Evolutionary conservation across 1,140 invertebrate species (phyloP), one percentile per base, ranked within the genome.

Genomic region (Caligus rogercresseyi): DNA sequence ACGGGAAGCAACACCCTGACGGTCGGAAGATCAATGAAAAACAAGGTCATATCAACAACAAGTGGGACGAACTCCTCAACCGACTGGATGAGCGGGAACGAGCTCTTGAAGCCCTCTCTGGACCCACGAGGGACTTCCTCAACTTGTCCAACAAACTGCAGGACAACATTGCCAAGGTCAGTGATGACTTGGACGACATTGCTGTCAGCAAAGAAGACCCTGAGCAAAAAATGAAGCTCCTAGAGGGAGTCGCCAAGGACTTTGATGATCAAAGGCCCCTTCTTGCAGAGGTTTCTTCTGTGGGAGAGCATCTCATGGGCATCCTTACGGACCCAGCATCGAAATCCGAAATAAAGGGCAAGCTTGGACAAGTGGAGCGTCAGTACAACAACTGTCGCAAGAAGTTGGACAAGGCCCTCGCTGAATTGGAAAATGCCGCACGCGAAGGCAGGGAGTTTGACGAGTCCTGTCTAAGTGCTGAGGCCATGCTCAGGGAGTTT

Each of bases 321-420:
- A 87, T 91, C 54, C 75, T 94, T n/a, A 87, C 87, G 63, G 91
- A 96, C 74, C 81, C 88, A 2, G 84, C 87, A 0, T 89, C 88
- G 0, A 82, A 86, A 64, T 83, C 84, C 21, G 91, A 97, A 72
- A 89, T 96, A 59, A 86, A 87, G 73, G 82, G 80, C 55, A 93
- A 94, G 72, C 76, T 96, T 19, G 78, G 82, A 0, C 83, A 83
- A 2, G 79, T 89, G 20, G 85, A 82, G n/a, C 79, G 86, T 54
- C 80, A 89, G 69, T 90, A 89, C 69, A 84, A 83, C 67, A 83
- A 84, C 53, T 75, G 92, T 58, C 87, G 89, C 68, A 83, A 86
- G 77, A 91, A 92, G 74, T 72, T 93, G 61, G 89, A 90, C 70
- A 83, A 87, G 66, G 81, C 81, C 66, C 90, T 89, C 73, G 88